Evolutionary conservation across 2,888 invertebrate genomes (phyloP).

Genomic region (Margaritifera margaritifera): DNA sequence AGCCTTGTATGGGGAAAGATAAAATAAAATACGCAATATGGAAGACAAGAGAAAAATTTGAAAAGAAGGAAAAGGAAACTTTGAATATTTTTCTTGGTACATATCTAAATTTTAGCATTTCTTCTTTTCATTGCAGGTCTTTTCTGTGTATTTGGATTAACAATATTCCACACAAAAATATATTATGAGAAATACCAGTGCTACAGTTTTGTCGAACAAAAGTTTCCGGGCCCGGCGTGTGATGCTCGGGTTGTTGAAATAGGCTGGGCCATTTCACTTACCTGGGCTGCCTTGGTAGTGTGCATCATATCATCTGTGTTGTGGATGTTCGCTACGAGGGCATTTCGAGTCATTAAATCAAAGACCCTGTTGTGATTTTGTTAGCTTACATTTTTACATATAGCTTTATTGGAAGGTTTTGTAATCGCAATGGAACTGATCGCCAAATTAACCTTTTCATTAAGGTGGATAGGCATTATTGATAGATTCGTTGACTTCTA

Average conservation of each 20-base stretch:
- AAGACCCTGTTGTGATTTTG: conserved; percentile 59
- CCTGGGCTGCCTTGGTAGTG: conserved; percentile 85
- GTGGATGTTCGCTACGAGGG: conserved; percentile 89
- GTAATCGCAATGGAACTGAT: no score
- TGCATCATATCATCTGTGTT: conserved; percentile 87
- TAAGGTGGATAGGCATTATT: no score
- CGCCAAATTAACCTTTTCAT: no score
- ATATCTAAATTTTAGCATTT: background rate
- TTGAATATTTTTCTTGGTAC: background rate
- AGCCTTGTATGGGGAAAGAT: no score
- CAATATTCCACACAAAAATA: conserved; percentile 93
- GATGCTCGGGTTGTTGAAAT: conserved; percentile 58
- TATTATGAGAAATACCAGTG: conserved; percentile 61
- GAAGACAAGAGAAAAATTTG: background rate
- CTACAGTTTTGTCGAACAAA: conserved; percentile 43
- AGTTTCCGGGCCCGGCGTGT: conserved; percentile 77
- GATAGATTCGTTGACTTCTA: no score
- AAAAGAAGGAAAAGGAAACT: background rate
- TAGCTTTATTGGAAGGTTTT: no score
- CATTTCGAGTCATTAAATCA: conserved; percentile 80
- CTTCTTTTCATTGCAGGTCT: conserved; percentile 79
- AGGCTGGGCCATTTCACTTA: conserved; percentile 74
- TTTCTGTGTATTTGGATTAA: conserved; percentile 91
- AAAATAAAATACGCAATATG: background rate
- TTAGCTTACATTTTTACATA: no score